phyloP scores from a whole-genome alignment of 2,797 vertebrate genomes.

The Hemibagrus guttatus region DNA sequence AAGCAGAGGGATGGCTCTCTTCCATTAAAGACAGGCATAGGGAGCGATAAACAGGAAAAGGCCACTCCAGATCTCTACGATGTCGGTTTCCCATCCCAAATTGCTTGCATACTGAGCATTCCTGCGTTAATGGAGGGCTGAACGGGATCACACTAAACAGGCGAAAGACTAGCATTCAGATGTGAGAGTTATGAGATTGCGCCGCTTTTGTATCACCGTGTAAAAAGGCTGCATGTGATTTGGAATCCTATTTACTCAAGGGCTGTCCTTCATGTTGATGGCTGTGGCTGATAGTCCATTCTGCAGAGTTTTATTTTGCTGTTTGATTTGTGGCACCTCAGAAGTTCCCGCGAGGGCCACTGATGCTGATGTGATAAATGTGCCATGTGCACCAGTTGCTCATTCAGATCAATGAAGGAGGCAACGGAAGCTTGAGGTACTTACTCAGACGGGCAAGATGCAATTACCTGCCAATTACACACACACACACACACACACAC shows the following conservation, averaged over 20 bases:
- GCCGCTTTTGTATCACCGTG: constrained; percentile 39
- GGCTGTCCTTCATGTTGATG: constrained; percentile 56
- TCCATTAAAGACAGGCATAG: constrained; percentile 20
- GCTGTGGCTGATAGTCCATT: constrained; percentile 51
- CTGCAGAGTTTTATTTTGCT: constrained; percentile 52
- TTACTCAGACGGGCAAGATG: constrained; percentile 35
- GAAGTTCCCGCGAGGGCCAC: constrained; percentile 42
- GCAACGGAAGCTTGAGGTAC: constrained; percentile 33
- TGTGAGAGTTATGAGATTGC: constrained; percentile 50
- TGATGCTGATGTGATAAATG: constrained; percentile 53
- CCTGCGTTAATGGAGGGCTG: constrained; percentile 34
- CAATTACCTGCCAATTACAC: constrained; percentile 40
- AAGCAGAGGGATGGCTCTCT: constrained; percentile 5
- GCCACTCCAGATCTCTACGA: neutral
- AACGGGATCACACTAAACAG: constrained; percentile 3
- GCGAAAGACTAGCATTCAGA: constrained; percentile 17
- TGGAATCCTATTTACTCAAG: constrained; percentile 54
- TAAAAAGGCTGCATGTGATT: constrained; percentile 47
- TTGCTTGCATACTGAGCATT: constrained; percentile 58
- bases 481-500: constrained; percentile 23
- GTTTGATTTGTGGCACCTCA: constrained; percentile 55
- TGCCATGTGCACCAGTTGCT: constrained; percentile 30
- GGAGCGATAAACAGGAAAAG: constrained; percentile 49
- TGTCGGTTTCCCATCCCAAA: constrained; percentile 36
- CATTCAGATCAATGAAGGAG: constrained; percentile 52